Conservation (phyloP, 1,140 invertebrate species). For the Heliconius melpomene region DNA sequence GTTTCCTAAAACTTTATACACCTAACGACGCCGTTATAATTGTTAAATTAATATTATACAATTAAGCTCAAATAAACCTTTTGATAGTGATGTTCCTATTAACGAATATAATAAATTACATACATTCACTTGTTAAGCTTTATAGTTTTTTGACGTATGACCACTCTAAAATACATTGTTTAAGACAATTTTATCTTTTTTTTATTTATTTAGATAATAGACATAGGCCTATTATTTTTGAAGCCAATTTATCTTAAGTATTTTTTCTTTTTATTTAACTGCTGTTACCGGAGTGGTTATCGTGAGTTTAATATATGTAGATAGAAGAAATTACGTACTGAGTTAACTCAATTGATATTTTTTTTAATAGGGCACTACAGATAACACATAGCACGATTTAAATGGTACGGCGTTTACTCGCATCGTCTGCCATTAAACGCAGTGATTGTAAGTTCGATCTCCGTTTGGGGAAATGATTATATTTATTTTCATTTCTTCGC, state of each 20-base stretch:
- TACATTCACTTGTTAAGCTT: not conserved
- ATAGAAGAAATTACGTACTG: too few relatives aligned
- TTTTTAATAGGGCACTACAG: too few relatives aligned
- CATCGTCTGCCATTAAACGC: too few relatives aligned
- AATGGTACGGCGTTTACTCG: too few relatives aligned
- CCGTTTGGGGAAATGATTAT: too few relatives aligned
- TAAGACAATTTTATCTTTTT: not conserved
- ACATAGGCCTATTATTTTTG: not conserved
- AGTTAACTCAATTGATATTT: too few relatives aligned
- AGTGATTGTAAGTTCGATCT: too few relatives aligned
- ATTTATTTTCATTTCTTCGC: too few relatives aligned
- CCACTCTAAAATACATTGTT: not conserved
- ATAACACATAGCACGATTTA: too few relatives aligned
- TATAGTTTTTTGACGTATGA: constrained; percentile 11
- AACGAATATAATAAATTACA: not conserved
- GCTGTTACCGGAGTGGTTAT: not conserved
- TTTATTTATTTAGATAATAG: constrained; percentile 11
- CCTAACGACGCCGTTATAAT: not conserved
- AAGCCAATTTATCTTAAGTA: not conserved
- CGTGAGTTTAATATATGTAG: not conserved
- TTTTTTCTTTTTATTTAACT: not conserved
- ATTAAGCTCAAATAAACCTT: not conserved
- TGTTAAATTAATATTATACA: constrained; percentile 13
- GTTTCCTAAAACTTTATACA: not conserved
- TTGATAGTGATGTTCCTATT: not conserved